phyloP scores from a whole-genome alignment of 2,113 vertebrate genomes.

The Trogon surrucura region DNA sequence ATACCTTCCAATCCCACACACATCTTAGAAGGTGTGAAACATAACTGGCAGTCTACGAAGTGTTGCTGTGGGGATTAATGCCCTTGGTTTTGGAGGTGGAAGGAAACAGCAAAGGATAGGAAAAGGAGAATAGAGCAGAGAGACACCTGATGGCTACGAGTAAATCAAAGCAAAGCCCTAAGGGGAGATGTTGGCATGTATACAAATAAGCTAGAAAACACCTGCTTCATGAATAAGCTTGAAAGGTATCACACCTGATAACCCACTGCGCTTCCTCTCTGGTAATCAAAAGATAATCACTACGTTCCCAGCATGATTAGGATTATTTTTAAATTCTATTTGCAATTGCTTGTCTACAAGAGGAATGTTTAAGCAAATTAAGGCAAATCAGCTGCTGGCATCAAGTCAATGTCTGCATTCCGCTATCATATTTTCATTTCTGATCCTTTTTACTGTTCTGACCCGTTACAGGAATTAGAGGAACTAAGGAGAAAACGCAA shows the following conservation, averaged over 20 bases:
- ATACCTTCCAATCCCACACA: neutral
- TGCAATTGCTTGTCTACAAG: neutral
- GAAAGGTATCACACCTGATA: neutral
- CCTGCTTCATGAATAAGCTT: neutral
- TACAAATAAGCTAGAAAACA: neutral
- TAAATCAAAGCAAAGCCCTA: neutral
- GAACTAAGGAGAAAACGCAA: neutral
- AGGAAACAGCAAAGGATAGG: neutral
- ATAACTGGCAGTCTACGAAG: neutral
- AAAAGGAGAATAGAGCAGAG: neutral
- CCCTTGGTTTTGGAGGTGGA: neutral
- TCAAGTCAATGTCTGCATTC: neutral
- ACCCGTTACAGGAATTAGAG: neutral
- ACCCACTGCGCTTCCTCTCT: neutral
- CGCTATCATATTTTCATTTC: neutral
- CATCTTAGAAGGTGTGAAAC: neutral
- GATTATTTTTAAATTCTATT: conserved; percentile 19
- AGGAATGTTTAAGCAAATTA: neutral
- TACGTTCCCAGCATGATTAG: neutral
- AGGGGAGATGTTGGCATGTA: neutral
- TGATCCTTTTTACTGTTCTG: neutral
- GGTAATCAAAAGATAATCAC: neutral
- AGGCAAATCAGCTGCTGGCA: neutral
- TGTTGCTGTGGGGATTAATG: neutral
- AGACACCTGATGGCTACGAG: neutral